These are phyloP conservation scores for Coptodon bakossiorum DNA, from an alignment of 2,113 vertebrate genomes.

Conservation along the genomic window DNA sequence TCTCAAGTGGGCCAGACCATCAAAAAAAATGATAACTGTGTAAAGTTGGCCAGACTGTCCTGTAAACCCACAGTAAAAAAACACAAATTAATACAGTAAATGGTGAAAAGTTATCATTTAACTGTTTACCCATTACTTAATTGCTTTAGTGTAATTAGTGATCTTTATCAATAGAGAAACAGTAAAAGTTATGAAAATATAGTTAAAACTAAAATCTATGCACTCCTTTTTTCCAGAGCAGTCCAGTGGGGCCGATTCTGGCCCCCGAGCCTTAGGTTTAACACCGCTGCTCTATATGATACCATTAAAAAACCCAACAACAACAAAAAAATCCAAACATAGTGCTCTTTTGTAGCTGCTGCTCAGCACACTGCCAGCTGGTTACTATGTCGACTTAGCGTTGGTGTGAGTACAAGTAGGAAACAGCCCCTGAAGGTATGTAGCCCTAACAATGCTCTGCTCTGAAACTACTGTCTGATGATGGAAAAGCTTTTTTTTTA, in stretches of 20 bases:
- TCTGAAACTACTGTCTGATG: not conserved
- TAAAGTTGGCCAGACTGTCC: not conserved
- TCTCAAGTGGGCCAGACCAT: not conserved
- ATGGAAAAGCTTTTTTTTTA: not conserved
- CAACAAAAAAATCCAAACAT: not conserved
- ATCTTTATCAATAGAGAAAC: not conserved
- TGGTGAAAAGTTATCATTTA: not conserved
- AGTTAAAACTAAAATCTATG: not conserved
- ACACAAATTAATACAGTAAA: not conserved
- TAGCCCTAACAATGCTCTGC: not conserved
- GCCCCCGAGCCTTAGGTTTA: not conserved
- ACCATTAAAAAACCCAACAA: not conserved
- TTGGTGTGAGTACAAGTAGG: not conserved
- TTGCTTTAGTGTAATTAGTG: not conserved
- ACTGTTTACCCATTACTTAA: not conserved
- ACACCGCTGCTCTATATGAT: not conserved
- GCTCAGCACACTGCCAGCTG: not conserved
- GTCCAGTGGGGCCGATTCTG: not conserved
- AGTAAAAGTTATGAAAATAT: not conserved
- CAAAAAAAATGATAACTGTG: not conserved
- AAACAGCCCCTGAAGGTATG: not conserved
- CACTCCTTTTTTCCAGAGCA: not conserved
- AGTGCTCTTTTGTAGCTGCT: not conserved
- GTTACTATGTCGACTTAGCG: not conserved
- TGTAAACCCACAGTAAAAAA: not conserved